A percentile compares a stretch with the other conserved stretches of the same genome.
Conservation (phyloP, 2,113 vertebrate species). For the Nycticorax nycticorax region DNA sequence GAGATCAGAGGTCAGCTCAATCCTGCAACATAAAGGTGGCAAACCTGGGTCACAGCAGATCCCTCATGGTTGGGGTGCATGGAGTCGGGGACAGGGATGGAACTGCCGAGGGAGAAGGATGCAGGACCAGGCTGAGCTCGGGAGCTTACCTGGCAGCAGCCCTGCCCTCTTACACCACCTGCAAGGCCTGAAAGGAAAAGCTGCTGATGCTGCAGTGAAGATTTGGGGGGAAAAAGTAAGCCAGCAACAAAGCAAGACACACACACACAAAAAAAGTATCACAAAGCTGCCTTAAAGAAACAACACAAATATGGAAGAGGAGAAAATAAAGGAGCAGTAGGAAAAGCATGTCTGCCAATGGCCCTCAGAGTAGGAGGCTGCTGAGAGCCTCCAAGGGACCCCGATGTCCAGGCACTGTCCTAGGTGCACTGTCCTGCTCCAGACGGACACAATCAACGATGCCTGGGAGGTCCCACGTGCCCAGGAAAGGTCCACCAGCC, state of each 20-base stretch:
- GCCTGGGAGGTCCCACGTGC: background rate
- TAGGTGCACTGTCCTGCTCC: background rate
- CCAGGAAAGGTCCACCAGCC: background rate
- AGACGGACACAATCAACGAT: accelerated
- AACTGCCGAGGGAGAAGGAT: background rate
- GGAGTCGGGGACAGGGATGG: background rate
- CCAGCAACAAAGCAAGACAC: constrained; percentile 36
- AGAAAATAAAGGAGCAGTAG: constrained; percentile 39
- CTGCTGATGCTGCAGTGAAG: constrained; percentile 53
- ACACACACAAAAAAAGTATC: background rate
- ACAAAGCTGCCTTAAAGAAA: constrained; percentile 34
- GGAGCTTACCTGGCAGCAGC: constrained; percentile 63
- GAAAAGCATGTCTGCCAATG: background rate
- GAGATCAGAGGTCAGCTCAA: constrained; percentile 88
- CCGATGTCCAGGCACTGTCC: background rate
- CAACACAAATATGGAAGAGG: constrained; percentile 33
- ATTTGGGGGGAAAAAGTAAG: background rate
- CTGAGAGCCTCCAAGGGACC: background rate
- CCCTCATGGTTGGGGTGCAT: background rate
- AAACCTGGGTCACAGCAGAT: constrained; percentile 67
- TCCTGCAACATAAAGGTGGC: constrained; percentile 85
- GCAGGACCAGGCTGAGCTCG: background rate
- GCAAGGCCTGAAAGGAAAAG: constrained; percentile 62
- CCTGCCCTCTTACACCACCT: constrained; percentile 49
- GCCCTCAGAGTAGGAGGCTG: background rate